These are phyloP conservation scores for Hyles vespertilio DNA, from an alignment of 1,140 invertebrate species.

Conservation along the genomic window DNA sequence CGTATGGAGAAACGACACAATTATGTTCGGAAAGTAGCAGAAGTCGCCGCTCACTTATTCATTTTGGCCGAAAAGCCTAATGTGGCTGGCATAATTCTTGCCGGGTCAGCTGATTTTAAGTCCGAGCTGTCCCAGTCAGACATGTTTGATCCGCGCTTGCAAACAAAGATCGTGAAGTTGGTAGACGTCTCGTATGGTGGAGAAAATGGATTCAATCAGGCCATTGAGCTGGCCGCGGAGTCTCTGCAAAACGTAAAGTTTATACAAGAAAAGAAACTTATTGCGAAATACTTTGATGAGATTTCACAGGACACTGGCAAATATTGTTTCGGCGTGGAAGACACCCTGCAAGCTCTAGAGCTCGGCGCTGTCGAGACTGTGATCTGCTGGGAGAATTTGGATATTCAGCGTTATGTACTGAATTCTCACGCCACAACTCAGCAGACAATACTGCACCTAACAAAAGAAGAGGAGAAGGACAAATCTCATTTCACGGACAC, in stretches of 20 bases:
- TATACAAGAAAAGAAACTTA: conserved; percentile 99
- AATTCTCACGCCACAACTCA: conserved; percentile 94
- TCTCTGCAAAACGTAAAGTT: conserved; percentile 99
- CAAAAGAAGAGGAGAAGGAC: conserved; percentile 98
- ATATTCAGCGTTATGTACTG: conserved; percentile 96
- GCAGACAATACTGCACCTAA: conserved; percentile 95
- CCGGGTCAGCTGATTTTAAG: conserved; percentile 99
- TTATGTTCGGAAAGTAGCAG: conserved; percentile 99
- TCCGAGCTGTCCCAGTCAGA: conserved; percentile 99
- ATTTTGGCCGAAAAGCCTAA: conserved; percentile 99
- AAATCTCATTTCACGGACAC: conserved; percentile 99
- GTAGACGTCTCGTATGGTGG: conserved; percentile 99
- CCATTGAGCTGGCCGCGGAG: conserved; percentile 98
- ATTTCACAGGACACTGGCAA: conserved; percentile 99
- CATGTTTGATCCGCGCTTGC: conserved; percentile 99
- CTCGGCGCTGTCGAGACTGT: conserved; percentile 98
- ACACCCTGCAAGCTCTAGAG: conserved; percentile 97
- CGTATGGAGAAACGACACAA: conserved; percentile 99
- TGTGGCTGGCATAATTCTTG: conserved; percentile 97
- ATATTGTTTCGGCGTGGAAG: conserved; percentile 99
- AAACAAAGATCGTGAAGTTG: conserved; percentile 98
- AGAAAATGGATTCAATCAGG: conserved; percentile 99
- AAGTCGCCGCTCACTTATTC: conserved; percentile 97
- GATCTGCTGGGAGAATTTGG: conserved; percentile 99
- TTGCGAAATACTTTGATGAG: conserved; percentile 99